Percentiles rank a stretch among this genome's conserved stretches.
phyloP scores from a whole-genome alignment of 2,888 invertebrate species.

The Drosophila mayaguana region DNA sequence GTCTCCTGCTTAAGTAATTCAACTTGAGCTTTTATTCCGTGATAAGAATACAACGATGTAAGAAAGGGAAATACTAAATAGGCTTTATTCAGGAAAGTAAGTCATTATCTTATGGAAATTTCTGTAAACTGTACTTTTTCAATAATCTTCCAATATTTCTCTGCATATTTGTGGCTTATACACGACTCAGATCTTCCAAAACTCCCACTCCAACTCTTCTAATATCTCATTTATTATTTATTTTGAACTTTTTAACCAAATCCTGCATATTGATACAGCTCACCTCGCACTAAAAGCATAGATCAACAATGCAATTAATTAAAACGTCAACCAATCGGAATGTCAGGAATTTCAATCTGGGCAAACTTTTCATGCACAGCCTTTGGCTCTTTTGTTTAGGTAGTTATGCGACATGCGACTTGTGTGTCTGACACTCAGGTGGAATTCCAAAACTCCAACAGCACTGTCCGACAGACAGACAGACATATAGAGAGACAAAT shows the following conservation, averaged over 20 bases:
- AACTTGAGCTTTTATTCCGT: background rate
- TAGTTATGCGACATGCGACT: conserved; percentile 22
- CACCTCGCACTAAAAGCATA: background rate
- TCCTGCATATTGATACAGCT: background rate
- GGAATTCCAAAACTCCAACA: conserved; percentile 18
- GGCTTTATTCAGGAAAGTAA: background rate
- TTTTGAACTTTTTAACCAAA: too few relatives aligned
- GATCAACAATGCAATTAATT: background rate
- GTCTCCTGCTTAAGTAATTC: background rate
- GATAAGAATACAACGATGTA: background rate
- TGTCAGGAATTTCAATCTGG: conserved; percentile 5
- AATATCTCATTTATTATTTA: background rate
- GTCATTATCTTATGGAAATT: too few relatives aligned
- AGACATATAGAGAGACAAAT: conserved; percentile 9
- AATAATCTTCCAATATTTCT: background rate
- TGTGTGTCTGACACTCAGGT: background rate
- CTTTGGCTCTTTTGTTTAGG: conserved; percentile 1
- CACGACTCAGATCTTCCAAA: too few relatives aligned
- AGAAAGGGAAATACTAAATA: background rate
- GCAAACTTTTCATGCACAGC: background rate
- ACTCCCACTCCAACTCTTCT: too few relatives aligned
- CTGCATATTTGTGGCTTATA: background rate
- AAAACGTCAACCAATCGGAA: background rate
- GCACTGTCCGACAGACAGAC: background rate
- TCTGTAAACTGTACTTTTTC: background rate